Conservation (phyloP, 2,888 invertebrate genomes). For the Carpatolechia fugitivella region DNA sequence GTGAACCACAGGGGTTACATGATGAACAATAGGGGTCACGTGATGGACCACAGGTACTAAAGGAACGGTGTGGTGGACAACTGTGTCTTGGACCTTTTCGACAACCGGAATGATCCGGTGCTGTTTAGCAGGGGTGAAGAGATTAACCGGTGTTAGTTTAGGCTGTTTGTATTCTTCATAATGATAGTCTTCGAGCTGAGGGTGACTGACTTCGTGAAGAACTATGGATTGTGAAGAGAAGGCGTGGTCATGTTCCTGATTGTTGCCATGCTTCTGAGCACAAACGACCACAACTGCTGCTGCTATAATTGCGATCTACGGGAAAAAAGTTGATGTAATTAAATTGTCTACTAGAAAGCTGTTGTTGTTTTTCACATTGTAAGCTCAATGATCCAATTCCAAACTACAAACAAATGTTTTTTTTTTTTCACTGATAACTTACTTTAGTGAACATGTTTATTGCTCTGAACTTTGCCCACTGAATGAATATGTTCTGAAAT, state of each 20-base stretch:
- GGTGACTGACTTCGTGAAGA: conserved; percentile 22
- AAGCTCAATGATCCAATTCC: too few species aligned
- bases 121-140: background rate
- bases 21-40: conserved; percentile 16
- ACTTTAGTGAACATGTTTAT: conserved; percentile 1
- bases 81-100: background rate
- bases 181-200: conserved; percentile 15
- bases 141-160: background rate
- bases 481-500: background rate
- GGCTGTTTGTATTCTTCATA: background rate
- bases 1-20: conserved; percentile 20
- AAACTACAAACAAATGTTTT: too few species aligned
- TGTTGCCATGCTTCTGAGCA: conserved; percentile 25
- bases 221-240: conserved; percentile 29
- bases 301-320: conserved; percentile 8
- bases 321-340: background rate
- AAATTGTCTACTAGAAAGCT: too few species aligned
- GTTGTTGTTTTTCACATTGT: too few species aligned
- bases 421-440: background rate
- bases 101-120: conserved; percentile 17
- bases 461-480: background rate
- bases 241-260: conserved; percentile 31
- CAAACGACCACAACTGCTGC: background rate
- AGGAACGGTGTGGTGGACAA: conserved; percentile 21
- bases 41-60: conserved; percentile 15